Evolutionary conservation across 2,797 vertebrate species (phyloP).

Genomic region (Myotis vivesi): DNA sequence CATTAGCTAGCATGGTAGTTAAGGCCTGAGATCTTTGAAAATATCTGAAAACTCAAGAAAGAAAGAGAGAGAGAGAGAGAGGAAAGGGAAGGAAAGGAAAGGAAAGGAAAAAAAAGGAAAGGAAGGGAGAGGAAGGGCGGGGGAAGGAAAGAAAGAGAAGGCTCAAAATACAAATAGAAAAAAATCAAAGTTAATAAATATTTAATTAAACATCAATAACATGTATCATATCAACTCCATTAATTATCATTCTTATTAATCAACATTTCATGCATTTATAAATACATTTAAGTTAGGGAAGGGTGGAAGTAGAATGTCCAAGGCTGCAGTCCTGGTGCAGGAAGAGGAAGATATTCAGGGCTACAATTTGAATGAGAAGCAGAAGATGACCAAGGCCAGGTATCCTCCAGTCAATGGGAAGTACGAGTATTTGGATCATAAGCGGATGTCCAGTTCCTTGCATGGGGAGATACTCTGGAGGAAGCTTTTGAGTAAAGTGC

Average conservation of each 20-base stretch:
- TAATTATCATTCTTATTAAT: neutral
- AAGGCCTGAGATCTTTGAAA: neutral
- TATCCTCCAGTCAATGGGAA: constrained; percentile 93
- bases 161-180: neutral
- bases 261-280: constrained; percentile 15
- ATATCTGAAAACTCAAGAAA: neutral
- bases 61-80: neutral
- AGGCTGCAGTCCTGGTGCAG: constrained; percentile 37
- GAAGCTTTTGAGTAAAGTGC: constrained; percentile 97
- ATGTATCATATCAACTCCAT: neutral
- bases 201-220: constrained; percentile 14
- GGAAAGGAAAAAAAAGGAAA: neutral
- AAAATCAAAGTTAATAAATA: constrained; percentile 16
- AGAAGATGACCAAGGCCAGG: constrained; percentile 88
- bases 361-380: constrained; percentile 89
- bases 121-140: neutral
- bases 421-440: constrained; percentile 86
- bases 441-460: constrained; percentile 85
- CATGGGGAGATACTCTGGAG: constrained; percentile 93
- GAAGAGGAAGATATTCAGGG: constrained; percentile 86
- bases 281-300: neutral
- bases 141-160: neutral
- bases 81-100: neutral
- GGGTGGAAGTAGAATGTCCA: constrained; percentile 32
- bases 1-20: neutral